Conservation (phyloP, 2,113 vertebrate genomes). For the Gobiocypris rarus region DNA sequence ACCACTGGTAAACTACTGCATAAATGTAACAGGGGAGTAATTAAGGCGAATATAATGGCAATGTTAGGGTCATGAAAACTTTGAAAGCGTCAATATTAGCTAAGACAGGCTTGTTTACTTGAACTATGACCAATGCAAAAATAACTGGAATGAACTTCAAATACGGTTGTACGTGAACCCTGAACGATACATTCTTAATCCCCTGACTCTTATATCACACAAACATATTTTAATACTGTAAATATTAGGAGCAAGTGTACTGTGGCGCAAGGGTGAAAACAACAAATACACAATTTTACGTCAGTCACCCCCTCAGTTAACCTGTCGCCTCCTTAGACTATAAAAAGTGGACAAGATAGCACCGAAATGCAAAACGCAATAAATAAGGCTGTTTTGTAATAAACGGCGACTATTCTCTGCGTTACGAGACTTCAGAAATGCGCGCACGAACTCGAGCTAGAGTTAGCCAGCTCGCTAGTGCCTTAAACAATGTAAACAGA, state of each 20-base stretch:
- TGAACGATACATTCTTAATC: not conserved
- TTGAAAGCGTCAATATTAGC: not conserved
- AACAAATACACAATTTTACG: not conserved
- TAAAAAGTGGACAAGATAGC: not conserved
- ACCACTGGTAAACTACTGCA: not conserved
- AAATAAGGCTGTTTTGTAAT: not conserved
- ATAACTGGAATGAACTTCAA: not conserved
- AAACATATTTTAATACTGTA: not conserved
- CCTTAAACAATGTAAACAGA: not conserved
- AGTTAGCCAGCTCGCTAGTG: slow-evolving; percentile 17
- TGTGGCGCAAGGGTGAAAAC: too few species aligned
- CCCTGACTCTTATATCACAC: not conserved
- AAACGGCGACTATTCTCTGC: not conserved
- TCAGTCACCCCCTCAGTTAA: not conserved
- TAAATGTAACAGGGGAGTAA: not conserved
- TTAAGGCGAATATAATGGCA: not conserved
- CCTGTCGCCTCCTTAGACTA: not conserved
- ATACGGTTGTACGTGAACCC: not conserved
- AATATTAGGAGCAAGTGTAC: not conserved
- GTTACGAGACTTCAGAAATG: not conserved
- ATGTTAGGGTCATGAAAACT: not conserved
- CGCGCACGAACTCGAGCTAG: slow-evolving; percentile 7
- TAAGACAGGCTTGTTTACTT: not conserved
- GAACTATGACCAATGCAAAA: not conserved
- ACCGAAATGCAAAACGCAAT: not conserved